Conservation (phyloP, 2,888 invertebrate species). For the Eristalinus aeneus region DNA sequence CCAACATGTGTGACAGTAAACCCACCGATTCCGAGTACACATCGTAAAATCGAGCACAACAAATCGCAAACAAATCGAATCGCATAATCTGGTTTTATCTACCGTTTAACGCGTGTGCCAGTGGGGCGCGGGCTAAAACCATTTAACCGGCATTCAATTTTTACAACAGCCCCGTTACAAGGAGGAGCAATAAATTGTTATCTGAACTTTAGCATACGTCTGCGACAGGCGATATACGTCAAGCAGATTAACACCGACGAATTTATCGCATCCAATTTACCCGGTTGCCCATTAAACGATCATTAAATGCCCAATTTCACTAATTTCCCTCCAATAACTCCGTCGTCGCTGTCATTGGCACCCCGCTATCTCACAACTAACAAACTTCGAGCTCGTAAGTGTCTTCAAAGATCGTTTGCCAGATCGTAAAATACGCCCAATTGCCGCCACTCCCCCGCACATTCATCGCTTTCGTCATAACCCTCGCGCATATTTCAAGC, state of each 20-base stretch:
- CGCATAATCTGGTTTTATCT: slow-evolving; percentile 26
- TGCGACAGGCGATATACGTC: slow-evolving; percentile 1
- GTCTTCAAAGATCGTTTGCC: slow-evolving; percentile 52
- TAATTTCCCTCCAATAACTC: slow-evolving; percentile 62
- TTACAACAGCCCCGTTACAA: not conserved
- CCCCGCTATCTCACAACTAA: slow-evolving; percentile 10
- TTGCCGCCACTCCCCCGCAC: not conserved
- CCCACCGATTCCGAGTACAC: slow-evolving; percentile 2
- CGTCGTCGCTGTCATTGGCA: slow-evolving; percentile 18
- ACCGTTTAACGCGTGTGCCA: not conserved
- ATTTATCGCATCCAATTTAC: slow-evolving; percentile 55
- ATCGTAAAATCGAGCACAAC: slow-evolving; percentile 19
- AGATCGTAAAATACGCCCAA: slow-evolving; percentile 38
- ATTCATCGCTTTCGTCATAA: slow-evolving; percentile 35
- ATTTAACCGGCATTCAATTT: slow-evolving; percentile 21
- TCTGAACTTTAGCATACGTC: slow-evolving; percentile 25
- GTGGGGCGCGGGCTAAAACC: not conserved
- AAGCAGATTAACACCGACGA: slow-evolving; percentile 53
- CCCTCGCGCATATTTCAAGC: slow-evolving; percentile 8
- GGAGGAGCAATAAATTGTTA: slow-evolving; percentile 29
- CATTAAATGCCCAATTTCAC: slow-evolving; percentile 67
- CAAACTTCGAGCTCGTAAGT: slow-evolving; percentile 16
- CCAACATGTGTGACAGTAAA: not conserved
- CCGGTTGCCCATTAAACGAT: slow-evolving; percentile 54
- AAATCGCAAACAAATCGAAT: slow-evolving; percentile 14